These are phyloP conservation scores for Platorchestia sp. DNA, from an alignment of 1,140 invertebrate species.

Conservation along the genomic window DNA sequence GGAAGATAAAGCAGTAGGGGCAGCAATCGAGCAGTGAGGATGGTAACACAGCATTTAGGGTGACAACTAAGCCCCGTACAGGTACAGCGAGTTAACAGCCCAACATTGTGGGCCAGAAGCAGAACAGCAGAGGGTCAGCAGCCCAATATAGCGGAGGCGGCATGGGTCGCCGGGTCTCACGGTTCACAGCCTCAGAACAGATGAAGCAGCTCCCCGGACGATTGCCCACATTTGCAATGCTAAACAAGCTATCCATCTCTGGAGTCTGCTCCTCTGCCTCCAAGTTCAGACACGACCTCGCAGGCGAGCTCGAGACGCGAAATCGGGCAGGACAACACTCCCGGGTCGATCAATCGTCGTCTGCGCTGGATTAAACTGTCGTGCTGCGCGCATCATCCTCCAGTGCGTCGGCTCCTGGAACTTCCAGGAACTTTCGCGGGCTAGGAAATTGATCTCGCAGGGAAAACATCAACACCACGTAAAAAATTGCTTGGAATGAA, in stretches of 20 bases:
- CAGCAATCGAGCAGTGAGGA: too few species aligned
- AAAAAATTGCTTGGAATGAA: neutral
- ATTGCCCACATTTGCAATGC: slow-evolving; percentile 30
- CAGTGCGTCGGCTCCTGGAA: neutral
- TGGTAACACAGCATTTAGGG: too few species aligned
- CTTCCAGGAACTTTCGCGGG: neutral
- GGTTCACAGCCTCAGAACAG: slow-evolving; percentile 8
- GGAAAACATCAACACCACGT: neutral
- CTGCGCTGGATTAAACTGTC: neutral
- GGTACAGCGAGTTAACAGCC: too few species aligned
- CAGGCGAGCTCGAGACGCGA: neutral
- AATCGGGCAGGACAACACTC: neutral
- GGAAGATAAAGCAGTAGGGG: too few species aligned
- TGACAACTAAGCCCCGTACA: too few species aligned
- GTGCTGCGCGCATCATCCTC: neutral
- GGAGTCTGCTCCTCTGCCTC: neutral
- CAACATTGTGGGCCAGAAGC: too few species aligned
- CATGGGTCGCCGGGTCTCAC: neutral
- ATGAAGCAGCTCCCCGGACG: slow-evolving; percentile 15
- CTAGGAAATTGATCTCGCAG: neutral
- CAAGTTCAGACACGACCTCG: neutral
- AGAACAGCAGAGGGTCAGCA: too few species aligned
- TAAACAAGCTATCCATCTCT: slow-evolving; percentile 41
- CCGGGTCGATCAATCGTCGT: neutral
- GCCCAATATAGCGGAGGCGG: too few species aligned